phyloP scores from a whole-genome alignment of 2,888 invertebrate species.

The Pristionchus entomophagus region DNA sequence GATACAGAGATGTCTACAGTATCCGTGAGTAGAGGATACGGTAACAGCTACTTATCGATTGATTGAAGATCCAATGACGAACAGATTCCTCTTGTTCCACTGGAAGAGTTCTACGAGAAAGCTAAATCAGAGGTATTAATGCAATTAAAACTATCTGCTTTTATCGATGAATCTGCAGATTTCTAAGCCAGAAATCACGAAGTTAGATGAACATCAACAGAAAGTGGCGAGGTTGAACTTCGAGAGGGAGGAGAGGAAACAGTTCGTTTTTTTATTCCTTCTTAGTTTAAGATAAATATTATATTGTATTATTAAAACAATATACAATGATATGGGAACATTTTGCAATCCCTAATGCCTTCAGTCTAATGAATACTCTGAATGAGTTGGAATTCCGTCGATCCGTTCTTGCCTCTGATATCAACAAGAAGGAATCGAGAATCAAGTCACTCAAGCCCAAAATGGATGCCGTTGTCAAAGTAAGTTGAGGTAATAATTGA shows the following conservation, averaged over 20 bases:
- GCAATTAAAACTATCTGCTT: too few species aligned
- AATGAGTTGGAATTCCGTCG: conserved; percentile 65
- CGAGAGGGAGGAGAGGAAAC: conserved; percentile 63
- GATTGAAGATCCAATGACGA: conserved; percentile 63
- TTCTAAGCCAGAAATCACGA: conserved; percentile 24
- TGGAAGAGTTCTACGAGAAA: conserved; percentile 64
- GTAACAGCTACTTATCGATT: neutral
- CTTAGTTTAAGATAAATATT: neutral
- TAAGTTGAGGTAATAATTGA: neutral
- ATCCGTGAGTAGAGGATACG: conserved; percentile 51
- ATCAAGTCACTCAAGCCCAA: conserved; percentile 53
- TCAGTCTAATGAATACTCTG: conserved; percentile 60
- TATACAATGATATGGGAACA: neutral
- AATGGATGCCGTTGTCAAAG: conserved; percentile 48
- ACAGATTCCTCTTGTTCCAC: conserved; percentile 61
- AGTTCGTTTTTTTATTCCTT: conserved; percentile 49
- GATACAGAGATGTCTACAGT: conserved; percentile 65
- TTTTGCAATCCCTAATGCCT: too few species aligned
- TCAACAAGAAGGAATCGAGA: conserved; percentile 66
- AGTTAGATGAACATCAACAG: conserved; percentile 59
- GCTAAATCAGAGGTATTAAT: conserved; percentile 47
- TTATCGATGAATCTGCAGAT: neutral
- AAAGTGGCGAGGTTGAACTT: conserved; percentile 63
- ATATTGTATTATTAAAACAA: neutral
- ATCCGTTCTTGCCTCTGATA: conserved; percentile 65